These are phyloP conservation scores for Drosophila flavopinicola DNA, from an alignment of 2,888 invertebrate genomes.

Conservation along the genomic window DNA sequence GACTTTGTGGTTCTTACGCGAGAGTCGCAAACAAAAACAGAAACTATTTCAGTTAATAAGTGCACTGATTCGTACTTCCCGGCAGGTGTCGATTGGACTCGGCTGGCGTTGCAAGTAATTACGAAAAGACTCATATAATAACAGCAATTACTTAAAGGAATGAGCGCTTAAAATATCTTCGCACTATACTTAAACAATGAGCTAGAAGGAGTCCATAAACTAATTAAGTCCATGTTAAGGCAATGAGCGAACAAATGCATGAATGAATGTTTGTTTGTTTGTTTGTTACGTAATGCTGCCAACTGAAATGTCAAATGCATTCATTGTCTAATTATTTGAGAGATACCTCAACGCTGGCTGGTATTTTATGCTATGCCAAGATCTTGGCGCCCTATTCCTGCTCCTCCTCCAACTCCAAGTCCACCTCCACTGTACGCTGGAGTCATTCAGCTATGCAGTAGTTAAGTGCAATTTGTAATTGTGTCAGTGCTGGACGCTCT, in stretches of 20 bases:
- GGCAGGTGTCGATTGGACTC: conserved; percentile 15
- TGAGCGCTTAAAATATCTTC: conserved; percentile 32
- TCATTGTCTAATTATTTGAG: conserved; percentile 49
- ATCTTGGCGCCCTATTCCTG: conserved; percentile 41
- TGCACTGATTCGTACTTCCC: conserved; percentile 3
- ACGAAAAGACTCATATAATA: conserved; percentile 45
- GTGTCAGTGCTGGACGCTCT: conserved; percentile 68
- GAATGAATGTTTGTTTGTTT: conserved; percentile 19
- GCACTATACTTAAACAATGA: conserved; percentile 22
- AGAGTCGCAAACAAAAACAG: background rate
- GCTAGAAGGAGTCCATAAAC: conserved; percentile 36
- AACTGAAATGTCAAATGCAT: conserved; percentile 52
- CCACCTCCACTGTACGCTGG: conserved; percentile 5
- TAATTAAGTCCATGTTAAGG: conserved; percentile 37
- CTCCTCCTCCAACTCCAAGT: background rate
- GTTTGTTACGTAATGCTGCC: conserved; percentile 23
- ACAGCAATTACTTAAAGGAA: conserved; percentile 43
- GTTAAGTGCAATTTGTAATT: conserved; percentile 79
- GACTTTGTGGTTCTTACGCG: background rate
- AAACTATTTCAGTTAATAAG: conserved; percentile 6
- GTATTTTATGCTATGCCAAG: conserved; percentile 30
- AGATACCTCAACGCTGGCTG: conserved; percentile 25
- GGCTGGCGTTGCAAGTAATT: conserved; percentile 25
- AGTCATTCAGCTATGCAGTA: conserved; percentile 47
- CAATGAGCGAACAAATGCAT: conserved; percentile 11